These are phyloP conservation scores for Tholera decimalis DNA, from an alignment of 2,888 invertebrate species.

Conservation along the genomic window DNA sequence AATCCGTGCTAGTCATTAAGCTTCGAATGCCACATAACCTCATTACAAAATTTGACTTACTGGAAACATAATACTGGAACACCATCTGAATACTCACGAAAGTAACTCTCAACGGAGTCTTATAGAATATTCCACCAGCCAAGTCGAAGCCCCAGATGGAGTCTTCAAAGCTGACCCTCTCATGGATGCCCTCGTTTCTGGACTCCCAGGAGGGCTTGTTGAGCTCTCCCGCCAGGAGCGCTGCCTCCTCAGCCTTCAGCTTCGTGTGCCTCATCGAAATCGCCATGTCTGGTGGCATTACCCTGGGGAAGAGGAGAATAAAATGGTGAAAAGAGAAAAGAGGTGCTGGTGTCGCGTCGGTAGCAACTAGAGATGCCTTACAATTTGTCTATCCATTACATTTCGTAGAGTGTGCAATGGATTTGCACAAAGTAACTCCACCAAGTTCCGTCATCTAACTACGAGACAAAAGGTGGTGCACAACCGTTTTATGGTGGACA, in stretches of 20 bases:
- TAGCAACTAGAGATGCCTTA: no score
- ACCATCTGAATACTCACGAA: conserved; percentile 70
- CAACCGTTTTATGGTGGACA: no score
- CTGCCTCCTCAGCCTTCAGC: conserved; percentile 79
- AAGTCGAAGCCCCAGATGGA: conserved; percentile 86
- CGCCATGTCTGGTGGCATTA: conserved; percentile 69
- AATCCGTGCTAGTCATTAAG: no score
- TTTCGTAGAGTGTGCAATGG: no score
- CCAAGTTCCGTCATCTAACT: no score
- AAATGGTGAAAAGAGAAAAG: no score
- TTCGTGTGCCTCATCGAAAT: conserved; percentile 80
- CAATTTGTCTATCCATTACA: no score
- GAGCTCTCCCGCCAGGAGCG: conserved; percentile 79
- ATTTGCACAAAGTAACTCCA: no score
- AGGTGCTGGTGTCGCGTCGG: no score
- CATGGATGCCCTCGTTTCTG: conserved; percentile 85
- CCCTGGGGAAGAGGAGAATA: conserved; percentile 20
- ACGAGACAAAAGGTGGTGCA: no score
- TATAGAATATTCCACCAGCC: conserved; percentile 83
- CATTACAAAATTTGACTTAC: neutral
- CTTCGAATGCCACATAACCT: no score
- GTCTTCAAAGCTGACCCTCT: conserved; percentile 86
- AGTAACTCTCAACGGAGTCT: conserved; percentile 82
- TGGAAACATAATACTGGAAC: neutral
- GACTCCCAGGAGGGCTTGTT: conserved; percentile 84